Base-by-base conservation (phyloP, 2,888 invertebrate species). In the Endomychus coccineus region DNA sequence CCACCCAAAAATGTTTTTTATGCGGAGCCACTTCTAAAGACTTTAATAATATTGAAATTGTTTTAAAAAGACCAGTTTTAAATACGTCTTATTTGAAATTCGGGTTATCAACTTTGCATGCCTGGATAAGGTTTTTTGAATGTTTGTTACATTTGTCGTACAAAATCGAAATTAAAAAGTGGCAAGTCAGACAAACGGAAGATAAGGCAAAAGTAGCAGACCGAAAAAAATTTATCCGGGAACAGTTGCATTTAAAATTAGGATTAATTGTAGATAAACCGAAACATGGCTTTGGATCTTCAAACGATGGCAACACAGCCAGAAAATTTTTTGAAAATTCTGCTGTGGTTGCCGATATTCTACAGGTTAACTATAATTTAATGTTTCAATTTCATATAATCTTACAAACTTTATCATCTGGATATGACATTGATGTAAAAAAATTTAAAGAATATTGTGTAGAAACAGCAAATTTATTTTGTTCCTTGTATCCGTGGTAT, bases 111-210 rank as follows among this genome's bases (percentile, higher is more conserved):
- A 40, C 29, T 15, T 30, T 49, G 12, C 45, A 48, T 28, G 40
- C 45, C 4, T 30, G 45, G 35, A 45, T 48, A 19, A 12, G 45
- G 4, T 23, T 38, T 11, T 41, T 41, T 28, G 37, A 40, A 17
- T 28, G 23, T 12, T 11, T 33, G 10, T 35, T 61, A 9, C 56
- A 61, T 44, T 13, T 62, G 6, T 31, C 55, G n/a, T 58, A 62
- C 34, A 58, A 56, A 36, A 32, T 58, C 6, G 45, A 51, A 6
- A 16, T 56, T 22, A 35, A 29, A 36, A 39, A 50, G 39, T 56
- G 54, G 50, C 51, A 54, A 43, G 16, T 12, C 6, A 15, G 21
- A 9, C 4, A 25, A 25, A n/a, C n/a, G n/a, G 22, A 23, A 10
- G 33, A 33, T 6, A 40, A 40, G 28, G 15, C 16, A 16, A 16